Base-by-base conservation (phyloP, 2,888 invertebrate species). In the Leptinotarsa peninsularis region DNA sequence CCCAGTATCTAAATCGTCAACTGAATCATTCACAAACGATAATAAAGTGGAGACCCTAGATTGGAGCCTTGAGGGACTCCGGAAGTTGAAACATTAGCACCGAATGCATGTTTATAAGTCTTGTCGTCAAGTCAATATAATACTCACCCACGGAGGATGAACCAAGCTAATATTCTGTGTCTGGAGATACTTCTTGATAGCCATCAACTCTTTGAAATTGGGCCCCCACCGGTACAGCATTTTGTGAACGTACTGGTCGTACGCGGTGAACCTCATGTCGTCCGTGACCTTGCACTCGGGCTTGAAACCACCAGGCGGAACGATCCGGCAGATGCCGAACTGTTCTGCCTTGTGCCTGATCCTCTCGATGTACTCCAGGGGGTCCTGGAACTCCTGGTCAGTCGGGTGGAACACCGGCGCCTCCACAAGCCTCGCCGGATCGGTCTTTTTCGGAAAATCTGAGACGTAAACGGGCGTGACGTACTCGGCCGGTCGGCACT, bases 181-280 rank as follows among this genome's bases (percentile, higher is more conserved):
- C 0, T 93, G 92, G 76, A 96, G 89, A 87, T 95, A 94, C 81
- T 94, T 93, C 82, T 92, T 94, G 68, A 98, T 97, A 10, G 96
- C 95, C 86, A 94, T 93, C 85, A 96, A 90, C 87, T 97, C 95
- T 80, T 94, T 93, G 0, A 95, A 93, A 82, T 94, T 96, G 0
- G 95, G 94, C 0, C 98, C 97, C 97, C 97, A 98, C 50, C 97
- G 92, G 82, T 93, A 92, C 82, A 94, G 91, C 92, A 98, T 93
- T 79, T 96, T 94, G 82, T 96, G 94, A 1, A 98, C 93, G 83
- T 97, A 96, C 85, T 98, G 98, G 88, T 97, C 96, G 79, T 94
- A 94, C 0, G 95, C 95, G 0, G 94, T 94, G 84, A 98, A 98
- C 4, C 95, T 89, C 91, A 96, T 94, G 77, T 95, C 95, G 79